A percentile compares a stretch with the other conserved stretches of the same genome.
phyloP scores from a whole-genome alignment of 2,797 vertebrate species.

The Sebastes wilsoni region DNA sequence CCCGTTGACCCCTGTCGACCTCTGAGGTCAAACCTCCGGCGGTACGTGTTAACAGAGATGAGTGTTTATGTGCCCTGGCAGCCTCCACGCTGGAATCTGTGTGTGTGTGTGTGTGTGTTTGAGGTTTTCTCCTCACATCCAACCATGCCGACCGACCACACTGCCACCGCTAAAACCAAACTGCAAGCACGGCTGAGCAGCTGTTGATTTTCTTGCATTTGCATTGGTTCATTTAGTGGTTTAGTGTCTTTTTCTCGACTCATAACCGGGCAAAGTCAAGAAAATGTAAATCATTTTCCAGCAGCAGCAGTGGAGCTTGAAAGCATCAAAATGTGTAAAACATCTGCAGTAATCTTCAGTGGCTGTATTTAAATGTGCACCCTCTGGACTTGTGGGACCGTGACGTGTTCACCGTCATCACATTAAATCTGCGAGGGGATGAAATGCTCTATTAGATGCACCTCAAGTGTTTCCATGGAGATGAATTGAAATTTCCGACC shows the following conservation, averaged over 20 bases:
- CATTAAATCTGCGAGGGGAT: no score
- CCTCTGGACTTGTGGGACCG: not conserved
- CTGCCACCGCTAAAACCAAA: not conserved
- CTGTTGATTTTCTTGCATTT: not conserved
- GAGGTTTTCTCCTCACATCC: not conserved
- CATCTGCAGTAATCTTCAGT: not conserved
- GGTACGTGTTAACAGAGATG: not conserved
- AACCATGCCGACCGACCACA: not conserved
- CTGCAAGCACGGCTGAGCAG: not conserved
- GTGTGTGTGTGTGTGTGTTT: not conserved
- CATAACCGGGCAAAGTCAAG: not conserved
- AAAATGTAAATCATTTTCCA: not conserved
- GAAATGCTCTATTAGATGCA: no score
- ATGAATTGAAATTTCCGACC: no score
- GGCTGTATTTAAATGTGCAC: accelerated
- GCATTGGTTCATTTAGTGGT: not conserved
- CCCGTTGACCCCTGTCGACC: conserved; percentile 18
- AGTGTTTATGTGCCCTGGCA: not conserved
- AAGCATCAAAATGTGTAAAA: not conserved
- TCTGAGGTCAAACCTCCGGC: conserved; percentile 25
- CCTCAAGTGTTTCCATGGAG: no score
- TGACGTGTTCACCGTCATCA: not conserved
- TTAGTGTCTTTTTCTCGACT: not conserved
- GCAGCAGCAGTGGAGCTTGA: not conserved
- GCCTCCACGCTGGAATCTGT: not conserved